phyloP scores from a whole-genome alignment of 2,888 invertebrate genomes.

The Caenorhabditis panamensis region DNA sequence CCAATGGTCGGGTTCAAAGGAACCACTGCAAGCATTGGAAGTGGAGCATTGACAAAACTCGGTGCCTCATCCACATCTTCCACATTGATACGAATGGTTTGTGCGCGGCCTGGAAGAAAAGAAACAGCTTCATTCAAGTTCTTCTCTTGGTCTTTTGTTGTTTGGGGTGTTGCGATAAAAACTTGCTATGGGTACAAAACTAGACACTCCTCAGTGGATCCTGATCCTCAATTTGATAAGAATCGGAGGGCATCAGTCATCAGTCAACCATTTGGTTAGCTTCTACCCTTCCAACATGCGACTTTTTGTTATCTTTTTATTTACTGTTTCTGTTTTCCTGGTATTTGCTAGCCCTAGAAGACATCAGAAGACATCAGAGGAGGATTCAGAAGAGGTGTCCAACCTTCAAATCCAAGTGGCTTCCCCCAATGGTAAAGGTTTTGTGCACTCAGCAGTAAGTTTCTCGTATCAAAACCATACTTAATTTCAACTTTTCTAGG shows the following conservation, averaged over 20 bases:
- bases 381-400: conserved; percentile 10
- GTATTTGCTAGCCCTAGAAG: not conserved
- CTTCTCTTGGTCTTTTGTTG: not conserved
- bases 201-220: conserved; percentile 13
- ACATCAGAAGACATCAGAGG: not conserved
- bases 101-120: conserved; percentile 60
- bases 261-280: not conserved
- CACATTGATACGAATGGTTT: conserved; percentile 69
- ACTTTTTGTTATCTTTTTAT: not conserved
- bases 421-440: conserved; percentile 38
- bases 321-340: conserved; percentile 9
- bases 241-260: not conserved
- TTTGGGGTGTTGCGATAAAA: conserved; percentile 16
- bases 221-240: conserved; percentile 13
- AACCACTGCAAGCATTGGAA: conserved; percentile 89
- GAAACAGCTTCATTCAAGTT: not conserved
- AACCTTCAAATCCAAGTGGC: conserved; percentile 49
- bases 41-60: conserved; percentile 95
- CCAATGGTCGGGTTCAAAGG: conserved; percentile 75
- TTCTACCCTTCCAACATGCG: conserved; percentile 7
- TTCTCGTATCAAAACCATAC: not conserved
- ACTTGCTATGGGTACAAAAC: conserved; percentile 42
- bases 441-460: conserved; percentile 50
- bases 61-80: conserved; percentile 89
- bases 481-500: conserved; percentile 34